Percentiles rank a stretch among this genome's conserved stretches.
phyloP scores from a whole-genome alignment of 2,888 invertebrate genomes.

The Drosophila melanosoma region DNA sequence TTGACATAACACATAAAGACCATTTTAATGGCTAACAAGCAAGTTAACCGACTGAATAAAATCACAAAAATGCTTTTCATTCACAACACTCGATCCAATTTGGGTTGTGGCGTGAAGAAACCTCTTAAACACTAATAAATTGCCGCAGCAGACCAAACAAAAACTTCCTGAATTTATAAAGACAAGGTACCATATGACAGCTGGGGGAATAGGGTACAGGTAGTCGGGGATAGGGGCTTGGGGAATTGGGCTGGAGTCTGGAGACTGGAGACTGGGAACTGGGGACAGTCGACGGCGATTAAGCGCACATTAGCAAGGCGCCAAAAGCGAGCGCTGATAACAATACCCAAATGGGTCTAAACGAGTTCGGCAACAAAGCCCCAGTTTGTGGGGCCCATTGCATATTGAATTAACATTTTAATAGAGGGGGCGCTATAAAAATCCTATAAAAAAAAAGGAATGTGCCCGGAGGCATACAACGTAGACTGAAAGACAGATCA shows the following conservation, averaged over 20 bases:
- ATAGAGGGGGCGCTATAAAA: slow-evolving; percentile 72
- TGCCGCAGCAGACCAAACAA: slow-evolving; percentile 47
- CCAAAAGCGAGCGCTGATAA: slow-evolving; percentile 73
- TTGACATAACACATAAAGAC: slow-evolving; percentile 24
- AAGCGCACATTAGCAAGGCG: slow-evolving; percentile 78
- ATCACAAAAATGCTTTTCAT: slow-evolving; percentile 49
- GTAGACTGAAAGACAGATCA: slow-evolving; percentile 8
- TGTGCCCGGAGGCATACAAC: slow-evolving; percentile 33
- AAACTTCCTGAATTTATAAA: slow-evolving; percentile 72
- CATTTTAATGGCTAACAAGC: slow-evolving; percentile 47
- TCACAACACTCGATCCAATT: slow-evolving; percentile 44
- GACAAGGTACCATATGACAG: slow-evolving; percentile 10
- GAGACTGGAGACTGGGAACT: slow-evolving; percentile 3
- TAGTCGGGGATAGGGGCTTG: slow-evolving; percentile 1
- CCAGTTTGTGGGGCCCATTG: slow-evolving; percentile 37
- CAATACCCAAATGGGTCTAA: slow-evolving; percentile 57
- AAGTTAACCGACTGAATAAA: neutral
- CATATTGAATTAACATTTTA: slow-evolving; percentile 70
- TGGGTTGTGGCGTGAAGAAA: slow-evolving; percentile 70
- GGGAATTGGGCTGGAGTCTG: slow-evolving; percentile 22
- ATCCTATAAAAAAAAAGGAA: slow-evolving; percentile 64
- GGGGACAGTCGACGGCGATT: slow-evolving; percentile 48
- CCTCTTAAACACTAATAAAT: slow-evolving; percentile 76
- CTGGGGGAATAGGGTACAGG: slow-evolving; percentile 21
- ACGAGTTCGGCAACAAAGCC: slow-evolving; percentile 59